Base-by-base conservation (phyloP, 2,797 vertebrate genomes). In the Hyperoplus lanceolatus region DNA sequence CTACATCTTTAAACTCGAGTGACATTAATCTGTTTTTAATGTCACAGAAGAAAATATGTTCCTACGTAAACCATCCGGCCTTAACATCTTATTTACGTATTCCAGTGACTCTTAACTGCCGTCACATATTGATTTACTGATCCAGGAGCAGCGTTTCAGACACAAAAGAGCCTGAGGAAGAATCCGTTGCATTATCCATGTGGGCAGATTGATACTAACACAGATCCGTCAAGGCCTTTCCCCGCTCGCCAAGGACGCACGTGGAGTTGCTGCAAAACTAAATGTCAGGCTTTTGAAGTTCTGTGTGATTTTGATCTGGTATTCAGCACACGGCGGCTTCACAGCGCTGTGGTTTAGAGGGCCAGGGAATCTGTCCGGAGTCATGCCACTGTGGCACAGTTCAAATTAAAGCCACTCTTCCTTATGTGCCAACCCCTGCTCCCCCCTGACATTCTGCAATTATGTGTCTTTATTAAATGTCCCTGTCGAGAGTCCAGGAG, bases 141-240 rank as follows among this genome's bases (percentile, higher is more conserved):
- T 64, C 8, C 61, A 79, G 59, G 61, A 56, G 67, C 61, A 49
- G 71, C n/a, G 29, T 45, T 60, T 60, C 58, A 72, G 65, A 63
- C 73, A 6, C 64, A 50, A 38, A 41, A 36, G 53, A 55, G 51
- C 68, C 42, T 0, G 43, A 73, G 64, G 77, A 80, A 54, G 71
- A 74, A 51, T 46, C 71, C 61, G 39, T 2, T 79, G 71, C 64
- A 73, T 84, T 75, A 81, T 82, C 70, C 70, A 66, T 77, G 61
- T 15, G 54, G 29, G n/a, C 43, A 2, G 49, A 51, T 58, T 50
- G 51, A 73, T 51, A 60, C 59, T 21, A 70, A 49, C 73, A 48
- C 45, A 14, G 57, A 67, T 82, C 76, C 59, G 39, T 75, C 60
- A 43, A 57, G 66, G 67, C 58, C 61, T 1, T 21, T 0, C 29